phyloP scores from a whole-genome alignment of 2,797 vertebrate genomes.

The Margarornis squamiger region DNA sequence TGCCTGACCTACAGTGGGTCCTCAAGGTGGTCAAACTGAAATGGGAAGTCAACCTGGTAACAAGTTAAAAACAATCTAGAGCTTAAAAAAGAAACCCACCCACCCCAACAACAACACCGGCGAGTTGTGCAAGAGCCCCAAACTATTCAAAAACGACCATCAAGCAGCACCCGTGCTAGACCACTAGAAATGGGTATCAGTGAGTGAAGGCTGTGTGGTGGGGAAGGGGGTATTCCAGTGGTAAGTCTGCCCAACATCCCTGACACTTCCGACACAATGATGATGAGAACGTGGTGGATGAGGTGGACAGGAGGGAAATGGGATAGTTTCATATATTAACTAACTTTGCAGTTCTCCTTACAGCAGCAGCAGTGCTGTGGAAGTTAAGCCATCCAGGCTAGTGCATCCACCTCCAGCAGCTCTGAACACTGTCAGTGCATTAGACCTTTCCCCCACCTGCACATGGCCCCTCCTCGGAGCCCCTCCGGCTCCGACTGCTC shows the following conservation, averaged over 20 bases:
- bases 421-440: constrained; percentile 56
- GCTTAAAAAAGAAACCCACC: not conserved
- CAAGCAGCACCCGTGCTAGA: constrained; percentile 25
- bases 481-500: not conserved
- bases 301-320: not conserved
- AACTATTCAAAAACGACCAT: constrained; percentile 46
- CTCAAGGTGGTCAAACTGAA: not conserved
- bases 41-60: not conserved
- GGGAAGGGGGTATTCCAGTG: constrained; percentile 31
- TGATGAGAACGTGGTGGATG: not conserved
- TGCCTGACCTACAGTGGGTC: not conserved
- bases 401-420: constrained; percentile 59
- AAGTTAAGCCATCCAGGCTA: constrained; percentile 44
- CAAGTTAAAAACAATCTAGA: constrained; percentile 14
- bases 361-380: constrained; percentile 58
- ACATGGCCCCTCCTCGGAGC: not conserved
- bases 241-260: constrained; percentile 47
- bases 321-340: constrained; percentile 18
- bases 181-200: constrained; percentile 13
- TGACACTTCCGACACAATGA: not conserved
- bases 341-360: constrained; percentile 45
- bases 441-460: not conserved
- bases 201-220: not conserved
- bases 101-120: constrained; percentile 12
- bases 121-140: constrained; percentile 43